Conservation (phyloP, 2,888 invertebrate species). For the Ametastegia equiseti region DNA sequence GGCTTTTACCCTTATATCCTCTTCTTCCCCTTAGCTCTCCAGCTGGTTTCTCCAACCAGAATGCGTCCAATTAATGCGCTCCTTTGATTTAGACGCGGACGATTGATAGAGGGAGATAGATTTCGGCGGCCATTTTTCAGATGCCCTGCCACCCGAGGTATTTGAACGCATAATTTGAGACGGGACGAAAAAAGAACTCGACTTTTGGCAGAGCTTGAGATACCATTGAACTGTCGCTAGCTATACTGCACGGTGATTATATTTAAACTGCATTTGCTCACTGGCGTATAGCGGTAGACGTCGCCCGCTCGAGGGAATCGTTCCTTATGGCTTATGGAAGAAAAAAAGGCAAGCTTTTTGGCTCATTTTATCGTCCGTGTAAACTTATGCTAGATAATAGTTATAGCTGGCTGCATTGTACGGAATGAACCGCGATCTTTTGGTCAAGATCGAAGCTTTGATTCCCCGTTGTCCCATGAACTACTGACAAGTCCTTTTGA, state of each 20-base stretch:
- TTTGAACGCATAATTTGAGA: conserved; percentile 48
- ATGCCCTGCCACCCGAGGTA: conserved; percentile 45
- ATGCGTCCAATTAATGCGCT: conserved; percentile 66
- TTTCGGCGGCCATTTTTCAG: conserved; percentile 53
- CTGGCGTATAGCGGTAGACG: conserved; percentile 32
- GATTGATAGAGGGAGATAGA: conserved; percentile 60
- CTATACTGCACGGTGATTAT: conserved; percentile 45
- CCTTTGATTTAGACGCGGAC: conserved; percentile 63
- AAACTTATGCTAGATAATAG: background rate
- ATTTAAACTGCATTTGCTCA: conserved; percentile 46
- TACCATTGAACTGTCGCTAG: conserved; percentile 48
- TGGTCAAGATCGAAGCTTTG: conserved; percentile 7
- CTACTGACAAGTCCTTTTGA: background rate
- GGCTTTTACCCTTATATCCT: background rate
- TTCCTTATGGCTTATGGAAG: background rate
- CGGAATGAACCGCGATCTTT: too few species aligned
- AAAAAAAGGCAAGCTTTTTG: background rate
- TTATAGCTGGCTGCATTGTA: background rate
- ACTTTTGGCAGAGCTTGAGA: conserved; percentile 56
- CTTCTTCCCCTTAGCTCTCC: background rate
- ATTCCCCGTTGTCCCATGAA: conserved; percentile 25
- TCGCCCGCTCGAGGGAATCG: conserved; percentile 25
- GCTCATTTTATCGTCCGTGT: background rate
- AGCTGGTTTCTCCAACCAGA: conserved; percentile 56
- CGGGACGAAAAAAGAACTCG: conserved; percentile 48